phyloP scores from a whole-genome alignment of 2,113 vertebrate genomes.

The Ammodytes marinus region DNA sequence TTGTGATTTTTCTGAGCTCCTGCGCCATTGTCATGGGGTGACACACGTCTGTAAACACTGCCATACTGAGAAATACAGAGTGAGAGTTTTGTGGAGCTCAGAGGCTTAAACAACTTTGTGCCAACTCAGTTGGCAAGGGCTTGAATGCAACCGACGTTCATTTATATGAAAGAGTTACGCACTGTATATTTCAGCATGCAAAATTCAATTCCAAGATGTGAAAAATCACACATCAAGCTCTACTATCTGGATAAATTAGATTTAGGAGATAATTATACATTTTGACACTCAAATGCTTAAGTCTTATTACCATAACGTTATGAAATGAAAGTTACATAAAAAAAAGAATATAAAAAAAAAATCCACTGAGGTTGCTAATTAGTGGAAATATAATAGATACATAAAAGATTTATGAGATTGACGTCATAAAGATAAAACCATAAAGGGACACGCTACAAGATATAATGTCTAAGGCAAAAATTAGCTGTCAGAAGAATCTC shows the following conservation, averaged over 20 bases:
- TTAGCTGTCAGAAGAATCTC: slow-evolving; percentile 22
- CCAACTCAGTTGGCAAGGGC: too few relatives aligned
- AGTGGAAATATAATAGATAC: not conserved
- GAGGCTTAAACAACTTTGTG: too few relatives aligned
- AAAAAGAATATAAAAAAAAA: not conserved
- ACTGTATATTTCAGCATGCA: not conserved
- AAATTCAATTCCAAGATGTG: not conserved
- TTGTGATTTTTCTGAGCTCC: too few relatives aligned
- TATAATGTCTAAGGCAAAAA: not conserved
- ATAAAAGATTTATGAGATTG: not conserved
- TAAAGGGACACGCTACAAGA: not conserved
- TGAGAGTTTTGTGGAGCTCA: too few relatives aligned
- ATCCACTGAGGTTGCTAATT: not conserved
- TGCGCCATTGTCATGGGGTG: too few relatives aligned
- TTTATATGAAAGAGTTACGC: too few relatives aligned
- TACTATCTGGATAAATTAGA: not conserved
- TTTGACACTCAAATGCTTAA: slow-evolving; percentile 49
- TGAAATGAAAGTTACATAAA: slow-evolving; percentile 8
- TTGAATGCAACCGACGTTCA: too few relatives aligned
- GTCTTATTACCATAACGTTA: slow-evolving; percentile 47
- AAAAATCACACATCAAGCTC: slow-evolving; percentile 1
- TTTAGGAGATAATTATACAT: slow-evolving; percentile 30
- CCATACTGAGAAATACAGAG: too few relatives aligned
- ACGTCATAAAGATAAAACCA: not conserved
- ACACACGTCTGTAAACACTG: too few relatives aligned